A percentile compares a stretch with the other conserved stretches of the same genome.
Evolutionary conservation across 1,140 invertebrate species (phyloP).

Genomic region (Anoplolepis gracilipes): DNA sequence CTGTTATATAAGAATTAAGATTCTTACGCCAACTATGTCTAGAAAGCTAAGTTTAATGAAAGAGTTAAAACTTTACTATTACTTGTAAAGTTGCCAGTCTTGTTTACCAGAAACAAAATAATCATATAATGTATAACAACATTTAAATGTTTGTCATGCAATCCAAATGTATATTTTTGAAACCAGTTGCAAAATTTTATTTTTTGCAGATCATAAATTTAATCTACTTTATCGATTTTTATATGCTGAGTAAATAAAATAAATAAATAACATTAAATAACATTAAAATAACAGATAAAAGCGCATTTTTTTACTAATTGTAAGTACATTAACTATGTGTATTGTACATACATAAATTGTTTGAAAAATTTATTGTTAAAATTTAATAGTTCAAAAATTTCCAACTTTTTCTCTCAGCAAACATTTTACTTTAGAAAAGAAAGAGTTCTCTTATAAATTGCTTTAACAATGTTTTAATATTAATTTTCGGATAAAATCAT

Average conservation of each 20-base stretch:
- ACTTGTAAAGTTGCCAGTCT: not conserved
- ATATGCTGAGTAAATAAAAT: not conserved
- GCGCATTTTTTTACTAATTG: not conserved
- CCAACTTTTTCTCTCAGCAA: not conserved
- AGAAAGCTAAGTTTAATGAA: not conserved
- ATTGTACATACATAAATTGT: not conserved
- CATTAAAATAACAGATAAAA: not conserved
- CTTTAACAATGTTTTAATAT: not conserved
- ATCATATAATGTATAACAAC: not conserved
- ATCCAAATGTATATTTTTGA: not conserved
- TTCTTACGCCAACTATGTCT: not conserved
- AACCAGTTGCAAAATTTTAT: not conserved
- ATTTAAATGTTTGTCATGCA: not conserved
- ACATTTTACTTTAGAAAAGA: not conserved
- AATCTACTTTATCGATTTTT: not conserved
- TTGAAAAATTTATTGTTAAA: conserved; percentile 5
- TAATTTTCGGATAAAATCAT: not conserved
- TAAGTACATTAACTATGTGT: not conserved
- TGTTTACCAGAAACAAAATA: not conserved
- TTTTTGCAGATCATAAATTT: not conserved
- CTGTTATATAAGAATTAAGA: not conserved
- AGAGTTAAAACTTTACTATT: not conserved
- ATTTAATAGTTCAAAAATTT: not conserved
- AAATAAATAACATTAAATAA: not conserved
- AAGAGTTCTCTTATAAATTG: not conserved